These are phyloP conservation scores for Cyrtodaria siliqua DNA, from an alignment of 2,888 invertebrate species.

Conservation along the genomic window DNA sequence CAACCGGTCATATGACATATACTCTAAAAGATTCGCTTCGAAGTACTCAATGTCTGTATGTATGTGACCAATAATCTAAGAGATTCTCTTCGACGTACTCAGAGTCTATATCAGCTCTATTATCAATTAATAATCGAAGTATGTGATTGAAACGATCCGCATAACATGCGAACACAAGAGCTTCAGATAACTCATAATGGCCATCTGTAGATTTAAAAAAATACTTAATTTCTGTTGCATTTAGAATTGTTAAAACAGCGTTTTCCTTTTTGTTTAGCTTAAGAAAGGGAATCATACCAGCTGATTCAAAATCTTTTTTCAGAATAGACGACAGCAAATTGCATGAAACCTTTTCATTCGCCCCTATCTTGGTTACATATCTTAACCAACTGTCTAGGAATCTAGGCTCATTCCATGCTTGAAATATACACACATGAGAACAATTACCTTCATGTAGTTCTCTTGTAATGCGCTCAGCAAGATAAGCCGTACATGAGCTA, in stretches of 20 bases:
- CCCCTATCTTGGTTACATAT: background rate
- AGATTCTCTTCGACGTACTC: too few species aligned
- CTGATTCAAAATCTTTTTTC: background rate
- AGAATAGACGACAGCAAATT: too few species aligned
- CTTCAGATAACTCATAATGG: background rate
- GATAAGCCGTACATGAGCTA: background rate
- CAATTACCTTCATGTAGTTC: background rate
- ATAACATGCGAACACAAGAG: background rate
- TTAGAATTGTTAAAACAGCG: background rate
- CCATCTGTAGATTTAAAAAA: background rate
- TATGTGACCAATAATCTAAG: too few species aligned
- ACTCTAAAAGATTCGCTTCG: too few species aligned
- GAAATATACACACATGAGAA: slow-evolving; percentile 2
- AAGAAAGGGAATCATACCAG: background rate
- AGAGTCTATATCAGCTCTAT: background rate
- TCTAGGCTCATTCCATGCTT: slow-evolving; percentile 5
- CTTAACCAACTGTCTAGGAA: slow-evolving; percentile 14
- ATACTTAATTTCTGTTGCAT: background rate
- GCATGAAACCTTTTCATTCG: background rate
- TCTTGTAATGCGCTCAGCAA: slow-evolving; percentile 4
- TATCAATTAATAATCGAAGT: background rate
- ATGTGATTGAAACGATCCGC: background rate
- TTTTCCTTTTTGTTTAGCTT: slow-evolving; percentile 6
- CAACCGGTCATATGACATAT: too few species aligned
- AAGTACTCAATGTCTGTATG: too few species aligned